Base-by-base conservation (phyloP, 2,888 invertebrate species). In the Drosophila conformis region DNA sequence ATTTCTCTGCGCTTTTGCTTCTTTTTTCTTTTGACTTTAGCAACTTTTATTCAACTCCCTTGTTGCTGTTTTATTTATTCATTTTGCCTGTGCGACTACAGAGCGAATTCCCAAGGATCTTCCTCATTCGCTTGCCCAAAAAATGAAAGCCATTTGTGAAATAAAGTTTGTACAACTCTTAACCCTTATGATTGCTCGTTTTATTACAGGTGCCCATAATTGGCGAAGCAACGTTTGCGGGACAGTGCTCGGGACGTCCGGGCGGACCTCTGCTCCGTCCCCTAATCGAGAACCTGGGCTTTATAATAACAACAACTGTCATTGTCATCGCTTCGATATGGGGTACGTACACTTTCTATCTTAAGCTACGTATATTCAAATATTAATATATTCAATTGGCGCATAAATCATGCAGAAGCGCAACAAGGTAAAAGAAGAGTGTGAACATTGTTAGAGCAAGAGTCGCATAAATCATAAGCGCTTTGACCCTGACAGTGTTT, bases 161-260 rank as follows among this genome's bases (percentile, higher is more conserved):
- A 15, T 18, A 31, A 69, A 59, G 53, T 53, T 36, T 58, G 29
- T 15, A 3, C n/a, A 35, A 6, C 31, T 27, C 33, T 35, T 58
- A 66, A 75, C 53, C 38, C 42, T 42, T 62, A 15, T 64, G 21
- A 36, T 67, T 70, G 49, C 42, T 46, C 29, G 6, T 69, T 25
- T 73, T 46, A 29, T 91, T 91, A 54, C 87, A 93, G 92, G 83
- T 93, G 68, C 91, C 93, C 53, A 80, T 93, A 51, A 67, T 91
- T 31, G 87, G 85, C 48, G 75, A 87, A 11, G 87, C 89, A 60
- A 80, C 85, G 51, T 40, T 90, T 56, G 58, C 78, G 35, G 87
- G 82, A 53, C 91, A 91, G 76, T 93, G 93, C 68, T 75, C 91
- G 25, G 79, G 46, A 38, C 79, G 87, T 49, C 83, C 90, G 40